Evolutionary conservation across 2,797 vertebrate genomes (phyloP), one percentile per base, ranked within the genome.

Genomic region (Melanotaenia boesemani): DNA sequence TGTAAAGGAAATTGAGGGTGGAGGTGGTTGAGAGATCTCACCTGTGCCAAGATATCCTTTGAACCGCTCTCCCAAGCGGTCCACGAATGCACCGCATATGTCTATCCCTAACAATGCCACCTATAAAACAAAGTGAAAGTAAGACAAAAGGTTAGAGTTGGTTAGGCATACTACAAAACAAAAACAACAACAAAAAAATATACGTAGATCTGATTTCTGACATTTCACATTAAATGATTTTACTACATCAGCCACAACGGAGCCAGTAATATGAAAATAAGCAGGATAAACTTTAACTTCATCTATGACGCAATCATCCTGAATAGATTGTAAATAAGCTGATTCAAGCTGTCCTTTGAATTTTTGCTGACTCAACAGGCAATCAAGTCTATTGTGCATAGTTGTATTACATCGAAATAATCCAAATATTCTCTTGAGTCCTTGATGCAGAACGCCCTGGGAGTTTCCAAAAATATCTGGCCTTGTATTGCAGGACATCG

Each of bases 31-130:
- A 2, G 9, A 52, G 22, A 59, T 91, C 95, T 96, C 93, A 98
- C 97, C 96, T 93, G 96, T 97, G 88, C 94, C 92, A 76, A 97
- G 80, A 80, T 96, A 96, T 81, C 95, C 94, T 93, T 93, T 97
- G 93, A 99, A 99, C 69, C 95, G 95, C 78, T 97, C 96, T 63
- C 94, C 94, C 37, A 99, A 12, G 84, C 97, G 97, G 79, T 96
- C 90, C 28, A 97, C 95, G 86, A 99, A 97, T 20, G 97, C 96
- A 85, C 94, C 94, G 72, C 97, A 93, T 89, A 98, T 95, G 87
- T 99, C 97, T 75, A 99, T 94, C 82, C 97, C 98, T 94, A 99
- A 83, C 74, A 98, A 88, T 0, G 96, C 94, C 82, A 99, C 97
- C 98, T 99, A 89, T 12, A 86, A 85, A 87, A 74, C 28, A 77